These are phyloP conservation scores for Rhagoletis pomonella DNA, from an alignment of 1,140 invertebrate genomes.

Conservation along the genomic window DNA sequence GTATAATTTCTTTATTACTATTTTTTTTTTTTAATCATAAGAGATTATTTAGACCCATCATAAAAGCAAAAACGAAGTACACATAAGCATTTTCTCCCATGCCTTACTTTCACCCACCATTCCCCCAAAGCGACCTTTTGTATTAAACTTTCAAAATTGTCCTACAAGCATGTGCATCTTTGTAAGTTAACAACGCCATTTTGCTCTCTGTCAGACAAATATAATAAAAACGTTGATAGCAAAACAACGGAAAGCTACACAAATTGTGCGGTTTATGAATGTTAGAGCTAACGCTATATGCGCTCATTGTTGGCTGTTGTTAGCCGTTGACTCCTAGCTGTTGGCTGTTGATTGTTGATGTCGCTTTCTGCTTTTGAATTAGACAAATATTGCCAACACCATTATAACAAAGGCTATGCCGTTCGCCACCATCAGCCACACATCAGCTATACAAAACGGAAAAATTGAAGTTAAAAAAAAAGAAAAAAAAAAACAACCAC, in stretches of 20 bases:
- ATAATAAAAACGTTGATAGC: slow-evolving; percentile 35
- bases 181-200: not conserved
- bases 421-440: not conserved
- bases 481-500: not conserved
- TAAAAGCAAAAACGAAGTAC: too few relatives aligned
- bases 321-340: not conserved
- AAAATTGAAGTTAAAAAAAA: not conserved
- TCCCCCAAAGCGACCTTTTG: too few relatives aligned
- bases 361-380: not conserved
- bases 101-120: too few relatives aligned
- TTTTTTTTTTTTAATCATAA: too few relatives aligned
- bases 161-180: too few relatives aligned
- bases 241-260: slow-evolving; percentile 32
- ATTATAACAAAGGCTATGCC: not conserved
- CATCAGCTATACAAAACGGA: too few relatives aligned
- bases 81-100: too few relatives aligned
- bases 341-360: not conserved
- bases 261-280: slow-evolving; percentile 46
- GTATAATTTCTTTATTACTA: too few relatives aligned
- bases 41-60: too few relatives aligned
- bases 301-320: not conserved
- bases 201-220: slow-evolving; percentile 7
- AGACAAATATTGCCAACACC: slow-evolving; percentile 12
- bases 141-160: too few relatives aligned
- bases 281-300: not conserved